Evolutionary conservation across 2,888 invertebrate genomes (phyloP).

Genomic region (Plemyria rubiginata): DNA sequence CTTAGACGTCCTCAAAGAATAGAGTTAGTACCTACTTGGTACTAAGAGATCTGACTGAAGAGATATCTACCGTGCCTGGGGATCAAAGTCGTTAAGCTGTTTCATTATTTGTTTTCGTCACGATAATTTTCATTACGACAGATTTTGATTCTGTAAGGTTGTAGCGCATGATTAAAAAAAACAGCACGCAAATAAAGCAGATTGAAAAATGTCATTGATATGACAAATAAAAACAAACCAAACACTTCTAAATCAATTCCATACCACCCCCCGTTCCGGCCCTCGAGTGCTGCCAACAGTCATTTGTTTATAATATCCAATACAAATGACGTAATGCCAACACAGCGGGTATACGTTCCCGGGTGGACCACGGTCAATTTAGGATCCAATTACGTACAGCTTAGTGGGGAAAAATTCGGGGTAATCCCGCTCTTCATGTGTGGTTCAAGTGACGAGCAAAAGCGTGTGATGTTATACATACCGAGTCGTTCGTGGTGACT

Average conservation of each 20-base stretch:
- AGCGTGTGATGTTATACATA: neutral
- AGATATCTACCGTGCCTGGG: no score
- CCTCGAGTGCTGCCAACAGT: constrained; percentile 28
- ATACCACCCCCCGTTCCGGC: constrained; percentile 18
- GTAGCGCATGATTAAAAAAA: no score
- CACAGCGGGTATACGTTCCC: constrained; percentile 43
- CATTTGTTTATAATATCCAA: constrained; percentile 50
- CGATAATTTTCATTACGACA: no score
- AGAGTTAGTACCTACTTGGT: no score
- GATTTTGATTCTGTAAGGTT: no score
- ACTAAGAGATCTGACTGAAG: no score
- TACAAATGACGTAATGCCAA: constrained; percentile 65
- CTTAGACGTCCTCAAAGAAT: no score
- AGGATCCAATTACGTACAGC: constrained; percentile 82
- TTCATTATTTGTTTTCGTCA: no score
- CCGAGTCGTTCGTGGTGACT: no score
- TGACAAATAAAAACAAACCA: constrained; percentile 17
- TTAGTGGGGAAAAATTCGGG: constrained; percentile 80
- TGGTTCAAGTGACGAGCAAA: constrained; percentile 47
- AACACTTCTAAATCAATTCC: constrained; percentile 25
- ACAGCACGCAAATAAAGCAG: no score
- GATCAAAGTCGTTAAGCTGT: no score
- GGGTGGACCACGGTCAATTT: constrained; percentile 76
- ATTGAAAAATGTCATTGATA: constrained; percentile 7
- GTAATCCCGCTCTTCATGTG: constrained; percentile 67